A percentile compares a stretch with the other conserved stretches of the same genome.
These are phyloP conservation scores for Mormyrops attenuatus DNA, from an alignment of 2,797 vertebrate genomes.

Conservation along the genomic window DNA sequence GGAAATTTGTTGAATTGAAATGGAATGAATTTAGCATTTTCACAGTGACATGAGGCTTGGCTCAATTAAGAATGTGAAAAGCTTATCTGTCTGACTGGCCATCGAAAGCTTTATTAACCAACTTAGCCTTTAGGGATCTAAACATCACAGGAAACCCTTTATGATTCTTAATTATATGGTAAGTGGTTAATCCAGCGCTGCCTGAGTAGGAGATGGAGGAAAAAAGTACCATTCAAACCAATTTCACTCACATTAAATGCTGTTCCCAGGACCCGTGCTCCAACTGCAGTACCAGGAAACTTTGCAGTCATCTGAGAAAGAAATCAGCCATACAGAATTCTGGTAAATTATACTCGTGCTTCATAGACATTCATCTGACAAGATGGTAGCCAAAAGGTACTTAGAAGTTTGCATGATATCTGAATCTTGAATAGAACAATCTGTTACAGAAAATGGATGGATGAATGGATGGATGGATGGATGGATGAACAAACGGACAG, in stretches of 20 bases:
- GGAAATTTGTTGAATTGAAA: neutral
- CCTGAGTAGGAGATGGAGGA: neutral
- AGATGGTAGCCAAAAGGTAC: neutral
- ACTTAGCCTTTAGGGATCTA: neutral
- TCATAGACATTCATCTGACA: neutral
- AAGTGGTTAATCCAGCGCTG: neutral
- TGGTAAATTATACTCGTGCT: neutral
- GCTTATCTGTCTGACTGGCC: neutral
- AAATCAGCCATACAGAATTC: neutral
- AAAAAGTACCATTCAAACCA: constrained; percentile 34
- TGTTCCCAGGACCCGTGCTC: constrained; percentile 73
- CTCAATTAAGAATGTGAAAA: neutral
- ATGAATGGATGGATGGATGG: neutral
- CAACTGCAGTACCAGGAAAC: constrained; percentile 73
- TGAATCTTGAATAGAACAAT: neutral
- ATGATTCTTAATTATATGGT: neutral
- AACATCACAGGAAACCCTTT: neutral
- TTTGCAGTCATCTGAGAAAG: constrained; percentile 80
- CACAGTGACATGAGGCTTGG: neutral
- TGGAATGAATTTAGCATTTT: neutral
- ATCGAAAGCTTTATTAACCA: neutral
- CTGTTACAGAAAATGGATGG: neutral
- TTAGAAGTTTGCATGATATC: neutral
- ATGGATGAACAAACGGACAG: neutral
- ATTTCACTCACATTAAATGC: constrained; percentile 70